Evolutionary conservation across 35 echinoderm and acorn worm species (phyloP), one percentile per base, ranked within the genome.

Genomic region (Apostichopus parvimensis): DNA sequence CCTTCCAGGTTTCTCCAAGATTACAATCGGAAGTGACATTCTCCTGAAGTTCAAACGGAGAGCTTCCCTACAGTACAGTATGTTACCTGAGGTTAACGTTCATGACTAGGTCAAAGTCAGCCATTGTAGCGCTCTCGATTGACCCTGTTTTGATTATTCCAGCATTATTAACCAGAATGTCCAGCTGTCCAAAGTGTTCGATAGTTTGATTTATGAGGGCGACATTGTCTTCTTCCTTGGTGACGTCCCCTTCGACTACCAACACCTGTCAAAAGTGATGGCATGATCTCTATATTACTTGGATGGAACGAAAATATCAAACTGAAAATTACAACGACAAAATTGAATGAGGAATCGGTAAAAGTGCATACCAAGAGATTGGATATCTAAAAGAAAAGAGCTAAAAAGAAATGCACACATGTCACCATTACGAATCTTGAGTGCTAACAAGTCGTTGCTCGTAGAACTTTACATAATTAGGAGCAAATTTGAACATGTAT

Each of bases 141-240:
- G 80, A 60, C 58, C 92, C 92, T 61, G 73, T 20, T 61, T 61
- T 55, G 71, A 93, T 1, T 8, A 93, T 87, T 9, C 92, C 92
- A 26, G 92, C 92, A 79, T 88, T 93, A 54, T 93, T 93, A 8
- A 93, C 84, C 3, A 88, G 86, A 28, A 88, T 88, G 34, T 71
- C 68, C 64, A 88, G 64, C 21, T 52, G 86, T 28, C 86, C 86
- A 88, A 88, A 88, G 9, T 73, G 86, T 54, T 88, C 62, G 17
- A 88, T 66, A 55, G 86, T 88, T 54, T 88, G 20, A 54, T 9
- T 54, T 60, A 88, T 53, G 14, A 88, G 86, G 18, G 58, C 5
- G 12, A 72, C 17, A 17, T 88, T 88, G 61, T 88, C 86, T 10
- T 88, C 68, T 73, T 88, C 23, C 1, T 88, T 73, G 23, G 6